Evolutionary conservation across 2,113 vertebrate genomes (phyloP), one percentile per base, ranked within the genome.

Genomic region (Ictalurus furcatus): DNA sequence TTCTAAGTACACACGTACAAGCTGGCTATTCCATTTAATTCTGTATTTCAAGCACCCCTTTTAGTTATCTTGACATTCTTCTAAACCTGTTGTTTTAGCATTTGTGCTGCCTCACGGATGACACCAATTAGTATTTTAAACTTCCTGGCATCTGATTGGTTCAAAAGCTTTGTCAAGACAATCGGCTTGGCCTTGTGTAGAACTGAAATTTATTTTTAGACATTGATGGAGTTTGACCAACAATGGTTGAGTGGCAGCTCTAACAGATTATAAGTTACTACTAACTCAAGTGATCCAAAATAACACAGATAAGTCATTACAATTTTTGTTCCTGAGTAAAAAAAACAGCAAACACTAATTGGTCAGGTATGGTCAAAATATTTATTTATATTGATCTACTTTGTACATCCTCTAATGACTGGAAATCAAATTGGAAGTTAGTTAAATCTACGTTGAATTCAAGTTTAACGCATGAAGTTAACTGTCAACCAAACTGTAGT

Each of bases 1-100:
- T 9, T 0, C 19, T 17, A 4, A 19, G 21, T 19, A 30, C 44
- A 23, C 11, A 2, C 1, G 17, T 9, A 2, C 2, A 0, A 1
- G 6, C 54, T 11, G 1, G 14, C 2, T 21, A 23, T 54, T 59
- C 17, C 5, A 4, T 79, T 86, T 86, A 81, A 71, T 71, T 73
- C 52, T 21, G 44, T 4, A n/a, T 16, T 79, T 59, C 0, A 71
- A 25, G n/a, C 52, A 16, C 30, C 30, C 25, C 2, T 34, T 85
- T 37, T 74, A 73, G 30, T 73, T 59, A 76, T 16, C 6, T 58
- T 69, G 54, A 73, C 19, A 0, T 17, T 37, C 34, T 19, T 74
- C 67, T 34, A 44, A 40, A 37, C 2, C 4, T 71, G 14, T 71
- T 71, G 14, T 71, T 48, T 54, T 30, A n/a, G 19, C 4, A 30